Conservation (phyloP, 2,888 invertebrate species). For the Parelbella ahira region DNA sequence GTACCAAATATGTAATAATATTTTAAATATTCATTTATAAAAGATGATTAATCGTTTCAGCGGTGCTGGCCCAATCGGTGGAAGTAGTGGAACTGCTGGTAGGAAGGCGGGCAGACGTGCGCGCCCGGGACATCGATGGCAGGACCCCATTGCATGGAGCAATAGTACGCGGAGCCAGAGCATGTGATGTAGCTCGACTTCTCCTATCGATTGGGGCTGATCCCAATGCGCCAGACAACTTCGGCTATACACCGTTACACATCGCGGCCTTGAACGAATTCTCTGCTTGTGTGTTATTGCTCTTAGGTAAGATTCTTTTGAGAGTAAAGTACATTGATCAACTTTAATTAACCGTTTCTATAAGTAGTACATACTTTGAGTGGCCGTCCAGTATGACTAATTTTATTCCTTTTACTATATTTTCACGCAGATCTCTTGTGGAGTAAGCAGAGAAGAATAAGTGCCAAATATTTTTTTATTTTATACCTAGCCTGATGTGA, state of each 20-base stretch:
- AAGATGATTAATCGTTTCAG: conserved; percentile 63
- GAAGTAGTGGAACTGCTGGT: conserved; percentile 88
- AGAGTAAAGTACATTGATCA: too few relatives aligned
- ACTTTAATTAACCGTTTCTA: too few relatives aligned
- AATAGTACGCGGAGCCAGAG: conserved; percentile 87
- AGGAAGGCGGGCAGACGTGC: conserved; percentile 82
- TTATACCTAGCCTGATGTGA: too few relatives aligned
- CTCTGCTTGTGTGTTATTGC: conserved; percentile 85
- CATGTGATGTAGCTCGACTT: conserved; percentile 85
- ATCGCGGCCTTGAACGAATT: conserved; percentile 92
- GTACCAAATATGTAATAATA: too few relatives aligned
- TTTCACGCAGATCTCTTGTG: too few relatives aligned
- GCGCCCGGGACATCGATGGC: conserved; percentile 85
- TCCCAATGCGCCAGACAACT: conserved; percentile 88
- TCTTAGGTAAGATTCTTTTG: conserved; percentile 82
- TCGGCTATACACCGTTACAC: conserved; percentile 92
- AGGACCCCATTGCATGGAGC: conserved; percentile 90
- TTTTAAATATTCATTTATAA: too few relatives aligned
- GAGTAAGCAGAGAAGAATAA: too few relatives aligned
- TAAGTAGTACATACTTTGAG: too few relatives aligned
- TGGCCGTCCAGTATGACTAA: too few relatives aligned
- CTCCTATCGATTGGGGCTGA: conserved; percentile 84
- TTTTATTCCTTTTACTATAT: too few relatives aligned
- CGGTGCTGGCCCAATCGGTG: conserved; percentile 88
- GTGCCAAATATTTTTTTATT: too few relatives aligned